phyloP scores from a whole-genome alignment of 2,888 invertebrate genomes.

The Iselma pallidipennis region DNA sequence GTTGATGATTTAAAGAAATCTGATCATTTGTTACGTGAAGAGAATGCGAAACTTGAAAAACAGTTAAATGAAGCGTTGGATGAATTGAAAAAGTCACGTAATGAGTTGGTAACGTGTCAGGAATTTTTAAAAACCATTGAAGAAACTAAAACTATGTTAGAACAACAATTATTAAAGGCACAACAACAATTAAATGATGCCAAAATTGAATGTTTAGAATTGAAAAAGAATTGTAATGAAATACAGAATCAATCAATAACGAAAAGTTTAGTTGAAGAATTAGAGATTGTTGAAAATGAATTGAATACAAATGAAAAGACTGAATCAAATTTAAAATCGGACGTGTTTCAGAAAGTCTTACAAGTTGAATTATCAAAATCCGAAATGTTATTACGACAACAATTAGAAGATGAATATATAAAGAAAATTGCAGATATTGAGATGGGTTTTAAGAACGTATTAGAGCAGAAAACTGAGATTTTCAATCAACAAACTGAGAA shows the following conservation, averaged over 20 bases:
- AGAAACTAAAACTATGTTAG: conserved; percentile 10
- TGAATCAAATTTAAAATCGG: conserved; percentile 11
- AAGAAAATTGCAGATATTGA: conserved; percentile 42
- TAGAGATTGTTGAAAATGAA: conserved; percentile 29
- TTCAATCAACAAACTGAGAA: conserved; percentile 37
- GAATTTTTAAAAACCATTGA: conserved; percentile 7
- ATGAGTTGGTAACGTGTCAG: neutral
- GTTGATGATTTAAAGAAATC: conserved; percentile 23
- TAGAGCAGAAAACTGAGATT: conserved; percentile 29
- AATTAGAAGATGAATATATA: conserved; percentile 40
- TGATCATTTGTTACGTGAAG: conserved; percentile 3
- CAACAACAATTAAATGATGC: conserved; percentile 21
- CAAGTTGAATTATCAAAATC: conserved; percentile 36
- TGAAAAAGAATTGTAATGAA: conserved; percentile 27
- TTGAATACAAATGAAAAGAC: conserved; percentile 19
- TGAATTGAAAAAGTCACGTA: conserved; percentile 9
- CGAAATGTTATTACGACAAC: conserved; percentile 41
- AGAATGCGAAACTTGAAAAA: conserved; percentile 13
- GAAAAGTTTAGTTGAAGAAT: conserved; percentile 26
- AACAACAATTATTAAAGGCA: conserved; percentile 13
- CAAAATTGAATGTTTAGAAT: conserved; percentile 14
- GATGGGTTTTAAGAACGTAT: conserved; percentile 36
- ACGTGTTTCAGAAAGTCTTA: conserved; percentile 19
- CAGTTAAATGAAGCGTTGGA: conserved; percentile 19
- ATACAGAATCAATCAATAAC: conserved; percentile 23